phyloP scores from a whole-genome alignment of 2,888 invertebrate genomes.

The Phengaris arion region DNA sequence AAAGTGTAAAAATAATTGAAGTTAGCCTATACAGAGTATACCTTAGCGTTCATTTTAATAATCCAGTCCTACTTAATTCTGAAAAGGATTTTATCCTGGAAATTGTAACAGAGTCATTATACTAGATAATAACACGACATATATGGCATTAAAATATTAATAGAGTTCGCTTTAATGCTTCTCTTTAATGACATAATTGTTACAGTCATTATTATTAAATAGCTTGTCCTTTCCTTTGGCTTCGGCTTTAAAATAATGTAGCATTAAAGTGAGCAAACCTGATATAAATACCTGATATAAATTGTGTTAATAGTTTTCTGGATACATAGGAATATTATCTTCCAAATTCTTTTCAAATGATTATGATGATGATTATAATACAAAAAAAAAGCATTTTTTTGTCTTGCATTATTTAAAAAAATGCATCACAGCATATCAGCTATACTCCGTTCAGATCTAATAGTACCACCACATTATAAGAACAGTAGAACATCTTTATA shows the following conservation, averaged over 20 bases:
- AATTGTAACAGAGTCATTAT: neutral
- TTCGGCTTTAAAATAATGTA: neutral
- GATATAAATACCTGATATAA: too few species aligned
- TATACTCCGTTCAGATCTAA: too few species aligned
- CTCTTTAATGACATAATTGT: constrained; percentile 11
- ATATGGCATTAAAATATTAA: constrained; percentile 4
- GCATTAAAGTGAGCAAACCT: too few species aligned
- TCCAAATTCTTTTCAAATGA: too few species aligned
- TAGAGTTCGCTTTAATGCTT: constrained; percentile 1
- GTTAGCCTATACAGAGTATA: neutral
- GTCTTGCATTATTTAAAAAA: too few species aligned
- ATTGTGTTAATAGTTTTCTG: too few species aligned
- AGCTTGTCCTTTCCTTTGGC: neutral
- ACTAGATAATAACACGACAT: neutral
- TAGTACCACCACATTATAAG: too few species aligned
- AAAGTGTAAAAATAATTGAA: neutral
- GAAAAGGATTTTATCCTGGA: neutral
- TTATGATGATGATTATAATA: too few species aligned
- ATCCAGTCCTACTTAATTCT: neutral
- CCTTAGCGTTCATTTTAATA: neutral
- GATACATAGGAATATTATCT: too few species aligned
- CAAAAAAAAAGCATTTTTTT: too few species aligned
- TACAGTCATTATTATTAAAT: neutral
- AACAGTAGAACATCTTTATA: too few species aligned
- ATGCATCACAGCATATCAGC: too few species aligned